Base-by-base conservation (phyloP, 1,140 invertebrate genomes). In the Microplitis mediator region DNA sequence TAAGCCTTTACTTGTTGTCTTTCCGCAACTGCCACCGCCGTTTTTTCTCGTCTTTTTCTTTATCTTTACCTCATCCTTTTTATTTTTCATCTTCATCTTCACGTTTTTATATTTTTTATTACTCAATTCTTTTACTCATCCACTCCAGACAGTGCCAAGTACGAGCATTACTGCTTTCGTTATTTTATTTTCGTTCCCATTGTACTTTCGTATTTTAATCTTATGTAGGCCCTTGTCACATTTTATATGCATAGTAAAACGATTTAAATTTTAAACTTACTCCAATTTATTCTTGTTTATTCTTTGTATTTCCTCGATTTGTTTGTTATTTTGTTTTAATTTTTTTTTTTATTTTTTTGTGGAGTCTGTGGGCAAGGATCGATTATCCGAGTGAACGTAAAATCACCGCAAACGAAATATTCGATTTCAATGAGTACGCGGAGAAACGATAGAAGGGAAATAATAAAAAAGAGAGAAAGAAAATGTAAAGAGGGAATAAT, bases 381-480 rank as follows among this genome's bases (percentile, higher is more conserved):
- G 60, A 63, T 64, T 63, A 71, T 63, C 35, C 36, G 16, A 71
- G 50, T 60, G 34, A 45, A 61, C 69, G 14, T 68, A 54, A 36
- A 54, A 54, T 9, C 50, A 63, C 61, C 16, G 61, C 60, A 61
- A 39, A 32, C 68, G 58, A 71, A 54, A 71, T 71, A 71, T 64
- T 71, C 45, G 69, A 71, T 71, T 71, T 71, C 69, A 71, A 71
- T 71, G 60, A 71, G 51, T 63, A 64, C 23, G 54, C 58, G 69
- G 62, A 64, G 36, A 32, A 14, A 61, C 34, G 50, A 50, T 69
- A 69, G 32, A 60, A 69, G 66, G 35, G 11, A 36, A 32, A 34
- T 32, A 36, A 62, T 6, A 34, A 36, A 13, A 56, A 35, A 64
- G 60, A 23, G 51, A 9, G 69, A 54, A 16, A 34, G 54, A 52